phyloP scores from a whole-genome alignment of 2,797 vertebrate genomes.

The Lindbergichthys nudifrons region DNA sequence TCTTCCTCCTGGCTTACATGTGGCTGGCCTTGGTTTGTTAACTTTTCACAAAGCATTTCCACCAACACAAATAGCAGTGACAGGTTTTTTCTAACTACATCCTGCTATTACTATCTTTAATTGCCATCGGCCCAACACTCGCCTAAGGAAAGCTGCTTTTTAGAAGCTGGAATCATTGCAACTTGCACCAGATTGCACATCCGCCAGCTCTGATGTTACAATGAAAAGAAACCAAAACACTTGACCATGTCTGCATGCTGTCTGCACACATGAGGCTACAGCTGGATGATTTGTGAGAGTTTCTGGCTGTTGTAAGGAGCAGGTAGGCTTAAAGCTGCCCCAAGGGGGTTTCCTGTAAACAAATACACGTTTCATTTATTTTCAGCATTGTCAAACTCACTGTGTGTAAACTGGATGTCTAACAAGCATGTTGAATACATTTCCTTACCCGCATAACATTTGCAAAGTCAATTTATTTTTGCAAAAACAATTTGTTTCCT shows the following conservation, averaged over 20 bases:
- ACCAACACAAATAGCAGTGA: neutral
- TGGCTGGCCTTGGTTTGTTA: neutral
- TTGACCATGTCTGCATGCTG: slow-evolving; percentile 3
- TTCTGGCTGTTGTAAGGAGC: neutral
- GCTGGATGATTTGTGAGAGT: neutral
- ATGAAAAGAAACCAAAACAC: neutral
- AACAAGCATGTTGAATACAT: neutral
- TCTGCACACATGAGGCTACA: neutral
- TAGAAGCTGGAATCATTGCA: neutral
- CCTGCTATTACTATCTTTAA: neutral
- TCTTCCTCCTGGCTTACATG: neutral
- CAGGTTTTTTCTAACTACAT: neutral
- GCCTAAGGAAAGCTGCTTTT: neutral
- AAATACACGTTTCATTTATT: neutral
- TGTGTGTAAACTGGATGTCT: neutral
- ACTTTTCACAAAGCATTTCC: neutral
- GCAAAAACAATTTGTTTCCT: no score
- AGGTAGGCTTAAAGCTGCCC: neutral
- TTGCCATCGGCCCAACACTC: neutral
- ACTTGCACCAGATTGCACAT: neutral
- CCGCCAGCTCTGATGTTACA: neutral
- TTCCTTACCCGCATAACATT: neutral
- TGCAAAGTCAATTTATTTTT: neutral
- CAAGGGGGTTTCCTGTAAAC: neutral
- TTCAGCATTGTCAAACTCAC: neutral